phyloP scores from a whole-genome alignment of 2,113 vertebrate genomes.

The Corythoichthys haematopterus region DNA sequence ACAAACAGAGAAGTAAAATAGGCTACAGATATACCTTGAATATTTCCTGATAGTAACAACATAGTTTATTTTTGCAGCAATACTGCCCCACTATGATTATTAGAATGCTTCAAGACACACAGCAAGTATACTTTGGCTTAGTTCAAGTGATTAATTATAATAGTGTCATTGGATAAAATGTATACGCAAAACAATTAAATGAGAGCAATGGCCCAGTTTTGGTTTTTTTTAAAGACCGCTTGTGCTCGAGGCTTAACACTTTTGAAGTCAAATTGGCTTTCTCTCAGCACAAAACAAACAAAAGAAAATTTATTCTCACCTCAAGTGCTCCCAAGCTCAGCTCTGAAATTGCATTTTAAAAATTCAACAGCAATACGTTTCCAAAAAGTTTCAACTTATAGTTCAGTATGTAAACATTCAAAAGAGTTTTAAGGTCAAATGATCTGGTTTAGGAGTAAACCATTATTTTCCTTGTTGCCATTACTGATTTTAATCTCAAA shows the following conservation, averaged over 20 bases:
- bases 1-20: too few relatives aligned
- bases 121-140: background rate
- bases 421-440: background rate
- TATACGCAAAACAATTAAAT: background rate
- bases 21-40: too few relatives aligned
- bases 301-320: background rate
- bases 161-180: background rate
- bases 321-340: background rate
- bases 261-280: background rate
- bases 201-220: background rate
- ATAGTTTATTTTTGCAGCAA: too few relatives aligned
- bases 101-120: background rate
- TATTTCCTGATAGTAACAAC: too few relatives aligned
- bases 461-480: background rate
- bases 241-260: background rate
- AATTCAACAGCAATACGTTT: background rate
- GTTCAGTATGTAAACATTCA: too few relatives aligned
- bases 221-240: background rate
- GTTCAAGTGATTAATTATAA: background rate
- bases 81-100: background rate
- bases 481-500: too few relatives aligned
- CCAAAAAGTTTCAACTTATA: background rate
- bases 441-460: background rate
- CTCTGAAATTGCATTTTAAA: slow-evolving; percentile 4
- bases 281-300: background rate